Percentiles rank a stretch among this genome's conserved stretches.
phyloP scores from a whole-genome alignment of 2,113 vertebrate species.

The Triplophysa dalaica region DNA sequence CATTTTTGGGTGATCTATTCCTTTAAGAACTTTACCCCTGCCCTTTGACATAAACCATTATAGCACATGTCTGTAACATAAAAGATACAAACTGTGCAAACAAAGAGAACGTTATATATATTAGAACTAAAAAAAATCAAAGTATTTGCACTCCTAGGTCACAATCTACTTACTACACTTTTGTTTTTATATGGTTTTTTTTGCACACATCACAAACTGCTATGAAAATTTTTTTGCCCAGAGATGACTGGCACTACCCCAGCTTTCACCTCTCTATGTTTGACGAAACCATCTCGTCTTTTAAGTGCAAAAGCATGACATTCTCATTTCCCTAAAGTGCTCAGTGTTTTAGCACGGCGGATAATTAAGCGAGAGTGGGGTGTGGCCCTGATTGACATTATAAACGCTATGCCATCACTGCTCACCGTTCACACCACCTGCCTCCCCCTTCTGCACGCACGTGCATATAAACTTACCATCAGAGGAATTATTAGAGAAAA shows the following conservation, averaged over 20 bases:
- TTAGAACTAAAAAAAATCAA: not conserved
- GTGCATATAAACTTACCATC: conserved; percentile 91
- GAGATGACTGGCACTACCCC: conserved; percentile 45
- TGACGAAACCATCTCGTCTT: conserved; percentile 81
- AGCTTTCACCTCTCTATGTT: conserved; percentile 11
- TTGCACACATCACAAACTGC: conserved; percentile 32
- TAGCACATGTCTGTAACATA: not conserved
- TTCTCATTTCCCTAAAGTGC: conserved; percentile 88
- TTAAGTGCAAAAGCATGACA: conserved; percentile 89
- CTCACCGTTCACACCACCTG: conserved; percentile 63
- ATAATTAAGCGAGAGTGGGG: conserved; percentile 91
- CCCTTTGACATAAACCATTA: not conserved
- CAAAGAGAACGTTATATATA: not conserved
- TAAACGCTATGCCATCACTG: conserved; percentile 87
- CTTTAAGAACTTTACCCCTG: no score
- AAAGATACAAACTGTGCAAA: not conserved
- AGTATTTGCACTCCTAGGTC: not conserved
- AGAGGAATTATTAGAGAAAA: conserved; percentile 95
- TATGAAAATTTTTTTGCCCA: conserved; percentile 40
- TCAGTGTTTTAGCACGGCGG: conserved; percentile 85
- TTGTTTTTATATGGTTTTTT: not conserved
- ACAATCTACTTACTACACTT: not conserved
- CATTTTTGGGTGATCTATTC: no score
- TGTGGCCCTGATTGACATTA: conserved; percentile 93
- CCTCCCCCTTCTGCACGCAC: conserved; percentile 71